phyloP scores from a whole-genome alignment of 2,888 invertebrate genomes.

The Drosophila dives region DNA sequence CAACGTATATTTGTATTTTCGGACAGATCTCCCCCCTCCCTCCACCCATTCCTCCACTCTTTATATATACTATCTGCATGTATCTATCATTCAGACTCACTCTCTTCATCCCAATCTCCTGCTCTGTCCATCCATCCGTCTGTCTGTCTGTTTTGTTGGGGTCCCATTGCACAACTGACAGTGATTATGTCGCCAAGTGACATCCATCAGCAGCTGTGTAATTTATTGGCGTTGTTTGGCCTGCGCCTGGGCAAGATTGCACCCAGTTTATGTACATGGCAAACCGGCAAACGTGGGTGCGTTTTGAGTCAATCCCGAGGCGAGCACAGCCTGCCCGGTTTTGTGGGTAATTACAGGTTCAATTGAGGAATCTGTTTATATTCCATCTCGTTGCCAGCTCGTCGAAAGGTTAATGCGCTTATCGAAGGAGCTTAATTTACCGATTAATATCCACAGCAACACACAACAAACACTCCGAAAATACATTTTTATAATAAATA shows the following conservation, averaged over 20 bases:
- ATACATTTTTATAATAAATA: neutral
- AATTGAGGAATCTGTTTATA: slow-evolving; percentile 17
- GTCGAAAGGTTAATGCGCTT: slow-evolving; percentile 55
- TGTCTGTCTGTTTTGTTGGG: slow-evolving; percentile 20
- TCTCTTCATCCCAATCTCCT: neutral
- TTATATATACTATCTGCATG: neutral
- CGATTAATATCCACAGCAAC: slow-evolving; percentile 35
- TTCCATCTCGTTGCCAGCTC: slow-evolving; percentile 2
- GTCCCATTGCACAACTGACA: slow-evolving; percentile 67
- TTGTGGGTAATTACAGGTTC: slow-evolving; percentile 51
- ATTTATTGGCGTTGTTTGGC: slow-evolving; percentile 59
- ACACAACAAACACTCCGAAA: neutral
- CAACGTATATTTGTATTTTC: slow-evolving; percentile 43
- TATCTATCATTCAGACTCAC: neutral
- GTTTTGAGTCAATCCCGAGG: slow-evolving; percentile 2
- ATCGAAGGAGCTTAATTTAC: slow-evolving; percentile 52
- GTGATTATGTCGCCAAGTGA: slow-evolving; percentile 75
- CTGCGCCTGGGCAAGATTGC: slow-evolving; percentile 55
- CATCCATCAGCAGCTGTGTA: slow-evolving; percentile 72
- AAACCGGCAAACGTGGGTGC: slow-evolving; percentile 35
- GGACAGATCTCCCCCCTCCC: slow-evolving; percentile 20
- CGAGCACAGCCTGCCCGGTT: slow-evolving; percentile 7
- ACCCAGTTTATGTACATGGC: slow-evolving; percentile 48
- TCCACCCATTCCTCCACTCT: too few species aligned
- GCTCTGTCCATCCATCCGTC: slow-evolving; percentile 1